Evolutionary conservation across 2,888 invertebrate species (phyloP), one percentile per base, ranked within the genome.

Genomic region (Lacanobia oleracea): DNA sequence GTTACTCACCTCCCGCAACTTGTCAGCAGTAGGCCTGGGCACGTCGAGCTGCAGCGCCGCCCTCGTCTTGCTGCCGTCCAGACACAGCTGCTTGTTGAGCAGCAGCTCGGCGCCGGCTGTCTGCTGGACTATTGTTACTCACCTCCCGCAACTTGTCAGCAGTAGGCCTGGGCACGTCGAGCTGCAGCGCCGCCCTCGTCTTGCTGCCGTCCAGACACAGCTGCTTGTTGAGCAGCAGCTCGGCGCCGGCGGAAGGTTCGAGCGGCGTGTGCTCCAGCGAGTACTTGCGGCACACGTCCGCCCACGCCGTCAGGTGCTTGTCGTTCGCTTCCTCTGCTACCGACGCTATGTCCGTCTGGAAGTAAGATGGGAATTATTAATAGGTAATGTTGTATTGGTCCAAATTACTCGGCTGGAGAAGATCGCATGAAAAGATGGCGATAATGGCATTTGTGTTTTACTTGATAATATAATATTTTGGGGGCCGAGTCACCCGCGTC

Each of bases 241-340:
- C 98, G 82, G 97, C 97, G 85, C 98, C 98, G 90, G 99, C 97
- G 89, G 98, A 98, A 0, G 99, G 99, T 76, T 98, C 98, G 1
- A 99, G 96, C 1, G 99, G 99, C 27, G 99, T 98, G 94, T 98
- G 99, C 79, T 96, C 94, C 43, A 99, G 97, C 59, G 96, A 96
- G 92, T 98, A 97, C 79, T 95, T 95, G 79, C 97, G 96, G 91
- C 99, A 99, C 43, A 98, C 97, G 89, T 98, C 98, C 0, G 98
- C 98, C 99, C 99, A 99, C 23, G 99, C 98, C 0, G 97, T 97
- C 95, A 99, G 97, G 92, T 99, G 99, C 91, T 99, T 99, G 93
- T 99, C 99, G 92, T 99, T 99, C 0, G 98, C 98, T 88, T 99
- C 98, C 86, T 98, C 98, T 0, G 98, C 98, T 8, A 98, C 97